Base-by-base conservation (phyloP, 2,113 vertebrate genomes). In the Rissa tridactyla region DNA sequence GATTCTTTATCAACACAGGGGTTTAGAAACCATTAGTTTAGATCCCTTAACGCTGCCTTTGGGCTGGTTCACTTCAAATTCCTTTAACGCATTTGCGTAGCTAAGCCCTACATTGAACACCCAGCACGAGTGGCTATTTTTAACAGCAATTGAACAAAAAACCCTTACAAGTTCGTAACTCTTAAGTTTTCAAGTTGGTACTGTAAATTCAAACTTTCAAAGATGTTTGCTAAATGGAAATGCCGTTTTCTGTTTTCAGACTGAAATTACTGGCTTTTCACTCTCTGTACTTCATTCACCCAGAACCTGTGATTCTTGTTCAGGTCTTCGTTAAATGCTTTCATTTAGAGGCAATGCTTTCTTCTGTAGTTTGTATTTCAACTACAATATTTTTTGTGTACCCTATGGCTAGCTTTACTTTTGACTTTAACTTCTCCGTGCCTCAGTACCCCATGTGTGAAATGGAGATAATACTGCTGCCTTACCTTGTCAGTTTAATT, bases 401-500 rank as follows among this genome's bases (percentile, higher is more conserved):
- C 61, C 61, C 95, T 80, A 4, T 82, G 88, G 36, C 70, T 55
- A 15, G 78, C 36, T 90, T 82, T 66, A 8, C 72, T 86, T 81
- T 11, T 15, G 29, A 15, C 73, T 85, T 30, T 17, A 71, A 47
- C 86, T 70, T 46, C 69, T 68, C 49, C 18, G 21, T 82, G 94
- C 90, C 93, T 94, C 73, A 69, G 81, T 75, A 82, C 61, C 87
- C 81, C 29, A 6, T 18, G 87, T 97, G 95, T 36, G 38, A 47
- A 91, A 61, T 6, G 44, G 27, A 96, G 96, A 97, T 97, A 96
- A 93, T 80, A 29, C 80, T n/a, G 49, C 90, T 72, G 93, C 94
- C 82, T 82, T 22, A 82, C 94, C 94, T 90, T 94, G 90, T 90
- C 96, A 91, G 73, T 80, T 87, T 95, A 97, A 97, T 97, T 96